These are phyloP conservation scores for Galerucella pusilla DNA, from an alignment of 2,888 invertebrate genomes.

Conservation along the genomic window DNA sequence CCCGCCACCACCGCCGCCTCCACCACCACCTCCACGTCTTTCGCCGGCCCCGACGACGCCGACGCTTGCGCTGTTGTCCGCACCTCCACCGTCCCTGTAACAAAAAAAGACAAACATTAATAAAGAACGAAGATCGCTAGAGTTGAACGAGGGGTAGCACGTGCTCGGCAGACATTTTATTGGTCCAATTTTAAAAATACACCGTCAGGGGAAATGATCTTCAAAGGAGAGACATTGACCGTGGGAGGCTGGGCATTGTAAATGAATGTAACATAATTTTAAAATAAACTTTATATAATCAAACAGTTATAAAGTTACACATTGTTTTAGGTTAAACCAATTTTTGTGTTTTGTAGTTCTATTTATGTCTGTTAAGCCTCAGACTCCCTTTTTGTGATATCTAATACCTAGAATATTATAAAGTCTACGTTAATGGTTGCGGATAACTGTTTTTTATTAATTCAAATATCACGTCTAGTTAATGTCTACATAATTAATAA, in stretches of 20 bases:
- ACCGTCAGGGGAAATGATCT: not conserved
- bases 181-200: not conserved
- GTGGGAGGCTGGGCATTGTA: too few species aligned
- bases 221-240: too few species aligned
- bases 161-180: not conserved
- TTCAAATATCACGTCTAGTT: too few species aligned
- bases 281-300: too few species aligned
- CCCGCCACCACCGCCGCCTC: slow-evolving; percentile 39
- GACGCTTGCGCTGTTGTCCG: slow-evolving; percentile 42
- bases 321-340: too few species aligned
- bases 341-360: too few species aligned
- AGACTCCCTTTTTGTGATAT: too few species aligned
- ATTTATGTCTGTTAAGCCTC: too few species aligned
- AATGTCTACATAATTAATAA: too few species aligned
- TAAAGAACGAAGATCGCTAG: not conserved
- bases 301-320: too few species aligned
- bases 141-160: not conserved
- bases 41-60: slow-evolving; percentile 48
- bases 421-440: not conserved
- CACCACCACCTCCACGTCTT: slow-evolving; percentile 42
- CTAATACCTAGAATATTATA: not conserved
- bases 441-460: not conserved
- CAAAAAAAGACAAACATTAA: slow-evolving; percentile 30
- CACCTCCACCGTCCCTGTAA: slow-evolving; percentile 52
- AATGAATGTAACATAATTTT: too few species aligned